Conservation (phyloP, 2,113 vertebrate species). For the Leucopternis melanops region DNA sequence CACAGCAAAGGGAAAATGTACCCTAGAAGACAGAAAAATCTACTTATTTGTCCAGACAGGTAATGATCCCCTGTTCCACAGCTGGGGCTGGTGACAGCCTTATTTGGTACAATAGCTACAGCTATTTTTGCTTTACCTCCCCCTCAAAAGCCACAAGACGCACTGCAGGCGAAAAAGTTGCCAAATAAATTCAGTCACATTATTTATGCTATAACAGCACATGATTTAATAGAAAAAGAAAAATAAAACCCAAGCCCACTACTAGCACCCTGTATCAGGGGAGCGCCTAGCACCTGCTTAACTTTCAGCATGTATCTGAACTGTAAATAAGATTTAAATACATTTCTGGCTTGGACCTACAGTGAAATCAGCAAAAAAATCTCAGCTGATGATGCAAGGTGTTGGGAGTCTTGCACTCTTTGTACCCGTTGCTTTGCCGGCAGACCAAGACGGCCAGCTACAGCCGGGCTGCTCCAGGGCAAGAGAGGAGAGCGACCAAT, state of each 20-base stretch:
- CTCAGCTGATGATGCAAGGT: neutral
- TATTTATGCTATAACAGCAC: neutral
- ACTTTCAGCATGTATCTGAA: neutral
- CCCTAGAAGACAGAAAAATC: slow-evolving; percentile 7
- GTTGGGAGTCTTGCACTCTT: neutral
- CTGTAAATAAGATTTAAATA: neutral
- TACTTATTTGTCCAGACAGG: neutral
- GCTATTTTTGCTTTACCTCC: neutral
- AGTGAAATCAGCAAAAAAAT: neutral
- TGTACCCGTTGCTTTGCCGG: neutral
- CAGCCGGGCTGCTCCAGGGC: neutral
- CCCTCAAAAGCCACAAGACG: neutral
- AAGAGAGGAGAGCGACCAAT: rapidly evolving
- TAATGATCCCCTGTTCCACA: neutral
- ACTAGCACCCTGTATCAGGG: neutral
- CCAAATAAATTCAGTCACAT: slow-evolving; percentile 5
- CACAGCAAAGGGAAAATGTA: neutral
- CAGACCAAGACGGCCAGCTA: rapidly evolving
- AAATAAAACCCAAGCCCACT: neutral
- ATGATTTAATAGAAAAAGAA: neutral
- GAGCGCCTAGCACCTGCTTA: neutral
- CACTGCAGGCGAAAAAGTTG: neutral
- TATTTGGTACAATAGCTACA: neutral
- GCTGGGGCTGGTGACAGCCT: neutral
- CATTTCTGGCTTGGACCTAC: neutral